Evolutionary conservation across 2,888 invertebrate species (phyloP).

Genomic region (Itoplectis maculator): DNA sequence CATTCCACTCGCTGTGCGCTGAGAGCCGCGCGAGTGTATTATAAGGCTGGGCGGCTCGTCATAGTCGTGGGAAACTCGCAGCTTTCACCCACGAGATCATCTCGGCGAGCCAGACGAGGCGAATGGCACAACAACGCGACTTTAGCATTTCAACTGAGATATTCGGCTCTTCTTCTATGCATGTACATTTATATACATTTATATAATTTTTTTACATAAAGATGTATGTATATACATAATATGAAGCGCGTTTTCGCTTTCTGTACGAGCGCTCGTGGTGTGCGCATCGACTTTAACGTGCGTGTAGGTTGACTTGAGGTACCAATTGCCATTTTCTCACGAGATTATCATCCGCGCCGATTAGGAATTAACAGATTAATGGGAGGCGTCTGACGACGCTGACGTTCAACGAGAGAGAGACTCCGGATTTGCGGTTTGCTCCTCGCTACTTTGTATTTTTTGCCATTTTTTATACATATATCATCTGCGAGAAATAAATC

Average conservation of each 20-base stretch:
- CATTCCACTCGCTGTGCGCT: too few species aligned
- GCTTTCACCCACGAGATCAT: constrained; percentile 82
- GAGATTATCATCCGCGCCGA: constrained; percentile 34
- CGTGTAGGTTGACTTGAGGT: constrained; percentile 25
- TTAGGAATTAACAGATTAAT: constrained; percentile 37
- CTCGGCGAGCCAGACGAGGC: constrained; percentile 62
- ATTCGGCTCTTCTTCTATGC: constrained; percentile 47
- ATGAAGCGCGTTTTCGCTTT: constrained; percentile 21
- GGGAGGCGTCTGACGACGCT: background rate
- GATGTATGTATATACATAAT: constrained; percentile 33
- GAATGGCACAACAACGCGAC: constrained; percentile 37
- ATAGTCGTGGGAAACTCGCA: constrained; percentile 78
- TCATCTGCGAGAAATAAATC: background rate
- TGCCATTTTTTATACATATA: background rate
- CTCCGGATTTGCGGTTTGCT: background rate
- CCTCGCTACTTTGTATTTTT: background rate
- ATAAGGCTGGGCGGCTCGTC: constrained; percentile 63
- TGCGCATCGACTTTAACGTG: constrained; percentile 12
- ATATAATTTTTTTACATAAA: background rate
- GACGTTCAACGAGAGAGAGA: background rate
- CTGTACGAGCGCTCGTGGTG: constrained; percentile 6
- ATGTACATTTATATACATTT: background rate
- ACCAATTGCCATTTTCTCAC: constrained; percentile 53
- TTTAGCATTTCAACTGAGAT: constrained; percentile 64
- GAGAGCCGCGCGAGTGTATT: constrained; percentile 58